These are phyloP conservation scores for Sterna hirundo DNA, from an alignment of 2,113 vertebrate genomes.

Conservation along the genomic window DNA sequence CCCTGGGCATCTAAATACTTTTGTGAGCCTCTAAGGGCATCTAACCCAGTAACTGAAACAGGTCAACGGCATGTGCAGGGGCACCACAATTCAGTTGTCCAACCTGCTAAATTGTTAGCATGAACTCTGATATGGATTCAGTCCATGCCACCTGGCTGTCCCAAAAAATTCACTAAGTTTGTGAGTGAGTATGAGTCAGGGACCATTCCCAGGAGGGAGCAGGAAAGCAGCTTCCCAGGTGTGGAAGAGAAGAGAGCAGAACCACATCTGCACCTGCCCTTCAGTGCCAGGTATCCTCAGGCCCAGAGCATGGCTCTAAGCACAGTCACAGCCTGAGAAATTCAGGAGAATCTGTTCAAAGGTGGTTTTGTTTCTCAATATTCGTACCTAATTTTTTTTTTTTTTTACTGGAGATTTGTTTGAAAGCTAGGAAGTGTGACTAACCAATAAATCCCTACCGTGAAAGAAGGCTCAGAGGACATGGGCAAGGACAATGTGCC, in stretches of 20 bases:
- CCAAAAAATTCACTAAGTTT: background rate
- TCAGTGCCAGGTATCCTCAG: background rate
- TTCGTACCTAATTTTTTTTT: background rate
- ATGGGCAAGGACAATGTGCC: background rate
- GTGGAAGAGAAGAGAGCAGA: background rate
- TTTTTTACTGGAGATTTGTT: background rate
- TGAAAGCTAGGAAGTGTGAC: background rate
- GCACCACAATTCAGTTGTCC: background rate
- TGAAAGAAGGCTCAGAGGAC: background rate
- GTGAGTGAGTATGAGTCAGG: background rate
- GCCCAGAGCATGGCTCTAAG: background rate
- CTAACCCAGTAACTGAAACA: background rate
- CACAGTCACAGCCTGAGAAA: background rate
- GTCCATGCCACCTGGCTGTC: background rate
- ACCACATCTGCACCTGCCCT: background rate
- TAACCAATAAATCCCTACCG: background rate
- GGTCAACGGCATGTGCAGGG: background rate
- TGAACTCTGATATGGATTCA: background rate
- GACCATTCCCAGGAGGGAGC: background rate
- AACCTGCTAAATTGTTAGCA: background rate
- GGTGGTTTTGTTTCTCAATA: background rate
- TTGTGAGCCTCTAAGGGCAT: background rate
- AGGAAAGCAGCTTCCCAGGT: background rate
- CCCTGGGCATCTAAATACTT: rapidly evolving
- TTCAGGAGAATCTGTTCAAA: background rate